These are phyloP conservation scores for Octopus bimaculoides DNA, from an alignment of 1,140 invertebrate genomes.

Conservation along the genomic window DNA sequence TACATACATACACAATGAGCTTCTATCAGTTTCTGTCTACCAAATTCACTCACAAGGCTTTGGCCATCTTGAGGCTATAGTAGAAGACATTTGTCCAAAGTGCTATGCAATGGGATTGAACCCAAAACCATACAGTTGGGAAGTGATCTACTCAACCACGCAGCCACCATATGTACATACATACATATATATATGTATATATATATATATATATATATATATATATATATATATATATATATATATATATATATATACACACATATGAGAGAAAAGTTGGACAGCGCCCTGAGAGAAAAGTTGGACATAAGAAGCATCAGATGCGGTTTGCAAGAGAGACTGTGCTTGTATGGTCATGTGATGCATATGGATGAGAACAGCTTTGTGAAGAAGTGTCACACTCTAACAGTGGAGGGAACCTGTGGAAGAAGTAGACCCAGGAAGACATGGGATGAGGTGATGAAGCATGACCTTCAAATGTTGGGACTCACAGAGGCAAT, in stretches of 20 bases:
- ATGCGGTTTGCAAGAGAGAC: too few species aligned
- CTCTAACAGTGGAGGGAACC: too few species aligned
- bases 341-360: too few species aligned
- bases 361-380: too few species aligned
- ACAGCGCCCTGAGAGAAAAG: neutral
- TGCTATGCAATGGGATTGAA: neutral
- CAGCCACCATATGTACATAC: neutral
- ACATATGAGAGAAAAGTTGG: neutral
- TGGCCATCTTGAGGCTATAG: neutral
- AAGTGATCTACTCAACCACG: neutral
- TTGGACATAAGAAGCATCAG: too few species aligned
- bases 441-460: too few species aligned
- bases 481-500: too few species aligned
- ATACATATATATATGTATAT: neutral
- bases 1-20: neutral
- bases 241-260: neutral
- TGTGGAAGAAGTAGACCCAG: too few species aligned
- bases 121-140: neutral
- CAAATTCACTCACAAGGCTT: neutral
- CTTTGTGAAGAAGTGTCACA: too few species aligned
- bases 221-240: neutral
- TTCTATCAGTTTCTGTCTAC: neutral
- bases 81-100: neutral
- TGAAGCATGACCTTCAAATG: too few species aligned
- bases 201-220: neutral